Base-by-base conservation (phyloP, 2,888 invertebrate genomes). In the Agrochola litura region DNA sequence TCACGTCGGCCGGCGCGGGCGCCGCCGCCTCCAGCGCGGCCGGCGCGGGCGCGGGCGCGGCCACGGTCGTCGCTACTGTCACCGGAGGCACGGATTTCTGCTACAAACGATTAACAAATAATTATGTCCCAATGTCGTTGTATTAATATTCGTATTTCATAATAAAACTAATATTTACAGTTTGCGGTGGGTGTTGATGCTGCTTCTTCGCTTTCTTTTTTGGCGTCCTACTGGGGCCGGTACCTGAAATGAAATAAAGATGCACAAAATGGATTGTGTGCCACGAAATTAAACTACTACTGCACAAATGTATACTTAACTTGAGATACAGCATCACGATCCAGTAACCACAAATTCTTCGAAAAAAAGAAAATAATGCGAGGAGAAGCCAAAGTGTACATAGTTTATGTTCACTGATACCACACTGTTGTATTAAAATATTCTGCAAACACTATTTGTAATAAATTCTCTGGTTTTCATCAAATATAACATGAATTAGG, bases 161-260 rank as follows among this genome's bases (percentile, higher is more conserved):
- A 37, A 84, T 61, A 66, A 82, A 83, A 72, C 68, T 52, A 92
- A 95, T 94, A 96, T 97, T 94, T 96, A 96, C 95, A 94, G 96
- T 68, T 73, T 91, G 91, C 19, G 93, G 91, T 49, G 92, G 91
- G 66, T 94, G 95, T 79, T 94, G 94, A 22, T 91, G 86, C 83
- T 93, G 93, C 86, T 96, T 96, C 91, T 96, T 96, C 56, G 91
- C 86, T 92, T 96, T 96, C 92, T 96, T 96, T 92, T 96, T 96
- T 25, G 95, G 94, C 65, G 95, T 95, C 89, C 95, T 94, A 75
- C 94, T 94, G 37, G 93, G 90, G 64, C 92, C 94, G 46, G 94
- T 92, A 83, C 96, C 96, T 95, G 94, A 60, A 95, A 95, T 82
- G 49, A 88, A 81, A 76, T 58, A 77, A 82, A 22, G 37, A 79